Conservation (phyloP, 1,140 invertebrate species). For the Bilobella aurantiaca region DNA sequence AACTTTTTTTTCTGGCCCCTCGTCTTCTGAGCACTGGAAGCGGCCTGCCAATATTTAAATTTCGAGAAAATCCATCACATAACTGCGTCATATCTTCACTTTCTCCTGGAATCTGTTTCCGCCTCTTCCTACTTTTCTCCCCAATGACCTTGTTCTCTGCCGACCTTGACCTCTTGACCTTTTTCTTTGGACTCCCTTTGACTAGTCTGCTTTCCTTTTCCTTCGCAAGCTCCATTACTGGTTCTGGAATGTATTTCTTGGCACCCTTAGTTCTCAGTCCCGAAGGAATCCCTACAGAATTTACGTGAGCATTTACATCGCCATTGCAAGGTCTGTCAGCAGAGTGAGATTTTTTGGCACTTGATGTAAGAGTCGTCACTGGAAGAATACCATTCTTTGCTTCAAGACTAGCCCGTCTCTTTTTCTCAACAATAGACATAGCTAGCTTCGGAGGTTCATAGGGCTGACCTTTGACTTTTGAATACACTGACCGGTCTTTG, state of each 20-base stretch:
- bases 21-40: not conserved
- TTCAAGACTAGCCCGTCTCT: too few species aligned
- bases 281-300: not conserved
- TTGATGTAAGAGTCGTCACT: too few species aligned
- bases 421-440: too few species aligned
- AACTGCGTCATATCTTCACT: too few species aligned
- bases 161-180: not conserved
- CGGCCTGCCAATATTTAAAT: not conserved
- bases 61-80: too few species aligned
- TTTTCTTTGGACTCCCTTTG: not conserved
- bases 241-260: slow-evolving; percentile 34
- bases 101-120: not conserved
- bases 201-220: not conserved
- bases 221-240: not conserved
- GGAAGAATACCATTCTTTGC: too few species aligned
- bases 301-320: too few species aligned
- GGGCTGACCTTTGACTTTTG: too few species aligned
- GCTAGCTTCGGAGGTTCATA: too few species aligned
- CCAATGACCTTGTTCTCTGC: not conserved
- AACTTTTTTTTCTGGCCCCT: not conserved
- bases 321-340: too few species aligned
- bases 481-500: too few species aligned
- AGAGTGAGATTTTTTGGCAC: too few species aligned
- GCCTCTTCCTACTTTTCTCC: not conserved
- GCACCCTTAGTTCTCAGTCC: slow-evolving; percentile 28